Evolutionary conservation across 2,888 invertebrate genomes (phyloP).

Genomic region (Perdita meconis): DNA sequence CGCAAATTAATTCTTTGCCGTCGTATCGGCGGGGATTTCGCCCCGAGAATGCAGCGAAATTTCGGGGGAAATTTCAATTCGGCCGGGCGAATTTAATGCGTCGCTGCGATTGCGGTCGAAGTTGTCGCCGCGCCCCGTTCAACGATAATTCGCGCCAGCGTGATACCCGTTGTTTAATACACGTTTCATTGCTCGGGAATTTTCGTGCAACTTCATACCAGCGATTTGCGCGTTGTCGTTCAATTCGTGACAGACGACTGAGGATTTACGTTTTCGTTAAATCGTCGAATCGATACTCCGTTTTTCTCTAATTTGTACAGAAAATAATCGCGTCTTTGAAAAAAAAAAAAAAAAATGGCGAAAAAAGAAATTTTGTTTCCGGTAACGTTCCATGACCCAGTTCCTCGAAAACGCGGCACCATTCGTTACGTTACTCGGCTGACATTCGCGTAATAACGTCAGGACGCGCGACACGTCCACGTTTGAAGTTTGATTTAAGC

Average conservation of each 20-base stretch:
- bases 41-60: neutral
- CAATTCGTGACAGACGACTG: conserved; percentile 21
- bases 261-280: conserved; percentile 11
- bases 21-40: neutral
- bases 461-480: conserved; percentile 9
- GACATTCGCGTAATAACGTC: conserved; percentile 43
- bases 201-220: neutral
- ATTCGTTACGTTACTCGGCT: conserved; percentile 25
- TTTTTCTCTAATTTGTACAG: neutral
- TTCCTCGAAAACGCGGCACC: conserved; percentile 7
- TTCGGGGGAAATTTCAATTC: neutral
- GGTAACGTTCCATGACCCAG: conserved; percentile 17
- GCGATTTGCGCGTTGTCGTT: neutral
- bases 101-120: neutral
- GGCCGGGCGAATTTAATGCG: neutral
- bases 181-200: neutral
- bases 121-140: neutral
- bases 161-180: conserved; percentile 6
- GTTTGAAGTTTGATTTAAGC: conserved; percentile 51
- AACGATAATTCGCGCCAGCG: neutral
- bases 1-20: conserved; percentile 4
- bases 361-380: neutral
- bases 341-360: neutral
- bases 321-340: neutral
- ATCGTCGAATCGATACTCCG: conserved; percentile 1